Evolutionary conservation across 2,888 invertebrate species (phyloP).

Genomic region (Conomelus anceps): DNA sequence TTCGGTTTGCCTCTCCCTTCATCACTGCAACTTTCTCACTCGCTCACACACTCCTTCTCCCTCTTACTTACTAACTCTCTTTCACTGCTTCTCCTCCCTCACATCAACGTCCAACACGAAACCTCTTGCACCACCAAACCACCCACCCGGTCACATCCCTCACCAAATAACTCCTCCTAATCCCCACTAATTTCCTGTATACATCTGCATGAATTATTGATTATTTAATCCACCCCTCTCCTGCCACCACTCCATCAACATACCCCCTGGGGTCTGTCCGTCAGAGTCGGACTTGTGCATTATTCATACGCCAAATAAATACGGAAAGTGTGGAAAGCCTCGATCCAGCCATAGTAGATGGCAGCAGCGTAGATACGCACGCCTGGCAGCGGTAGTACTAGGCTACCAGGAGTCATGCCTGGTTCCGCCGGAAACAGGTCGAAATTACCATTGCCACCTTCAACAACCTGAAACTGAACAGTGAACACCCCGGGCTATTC

Average conservation of each 20-base stretch:
- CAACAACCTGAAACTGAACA: background rate
- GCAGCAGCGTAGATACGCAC: background rate
- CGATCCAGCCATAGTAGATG: background rate
- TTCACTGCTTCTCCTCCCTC: background rate
- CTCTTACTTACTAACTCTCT: background rate
- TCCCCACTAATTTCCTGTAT: background rate
- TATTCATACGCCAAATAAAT: background rate
- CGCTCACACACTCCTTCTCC: background rate
- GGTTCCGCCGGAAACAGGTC: background rate
- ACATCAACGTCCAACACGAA: no score
- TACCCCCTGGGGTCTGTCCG: background rate
- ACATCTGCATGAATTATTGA: background rate
- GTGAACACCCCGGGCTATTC: background rate
- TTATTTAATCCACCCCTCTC: background rate
- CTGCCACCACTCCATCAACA: background rate
- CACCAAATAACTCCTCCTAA: background rate
- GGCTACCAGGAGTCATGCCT: no score
- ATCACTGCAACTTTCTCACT: no score
- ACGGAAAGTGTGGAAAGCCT: background rate
- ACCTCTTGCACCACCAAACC: no score
- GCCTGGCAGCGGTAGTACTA: background rate
- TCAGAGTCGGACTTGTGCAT: background rate
- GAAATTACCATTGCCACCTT: background rate
- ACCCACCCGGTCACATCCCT: no score
- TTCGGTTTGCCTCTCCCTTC: no score